A percentile compares a stretch with the other conserved stretches of the same genome.
phyloP scores from a whole-genome alignment of 1,140 invertebrate species.

The Aphaenogaster floridana region DNA sequence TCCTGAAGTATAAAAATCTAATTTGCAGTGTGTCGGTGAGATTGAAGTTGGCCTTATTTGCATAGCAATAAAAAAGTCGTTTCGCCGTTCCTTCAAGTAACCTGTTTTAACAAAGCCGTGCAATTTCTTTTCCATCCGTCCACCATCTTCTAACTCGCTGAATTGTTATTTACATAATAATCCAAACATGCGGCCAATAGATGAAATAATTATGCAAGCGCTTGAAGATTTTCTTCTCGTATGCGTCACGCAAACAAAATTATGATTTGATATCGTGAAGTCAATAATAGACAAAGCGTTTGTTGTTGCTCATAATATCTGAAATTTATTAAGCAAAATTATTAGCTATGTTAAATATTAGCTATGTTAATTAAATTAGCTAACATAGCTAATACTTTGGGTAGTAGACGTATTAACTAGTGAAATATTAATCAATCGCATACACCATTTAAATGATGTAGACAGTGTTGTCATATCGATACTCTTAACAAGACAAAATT shows the following conservation, averaged over 20 bases:
- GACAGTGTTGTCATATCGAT: not conserved
- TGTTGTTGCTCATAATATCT: not conserved
- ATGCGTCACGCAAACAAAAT: slow-evolving; percentile 36
- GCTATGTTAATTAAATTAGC: not conserved
- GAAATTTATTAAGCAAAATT: slow-evolving; percentile 4
- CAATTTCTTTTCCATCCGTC: slow-evolving; percentile 2
- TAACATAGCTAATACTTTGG: not conserved
- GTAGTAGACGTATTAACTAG: not conserved
- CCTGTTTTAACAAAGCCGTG: slow-evolving; percentile 28
- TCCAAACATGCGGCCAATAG: slow-evolving; percentile 17
- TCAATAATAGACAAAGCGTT: slow-evolving; percentile 14
- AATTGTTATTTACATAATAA: slow-evolving; percentile 52
- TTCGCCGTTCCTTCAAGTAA: slow-evolving; percentile 36
- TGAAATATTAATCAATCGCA: slow-evolving; percentile 14
- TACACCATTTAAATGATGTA: not conserved
- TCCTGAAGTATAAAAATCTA: slow-evolving; percentile 30
- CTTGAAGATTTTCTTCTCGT: slow-evolving; percentile 10
- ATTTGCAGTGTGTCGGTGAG: slow-evolving; percentile 9
- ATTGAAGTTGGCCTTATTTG: slow-evolving; percentile 40
- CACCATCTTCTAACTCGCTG: not conserved
- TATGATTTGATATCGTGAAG: not conserved
- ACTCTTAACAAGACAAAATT: not conserved
- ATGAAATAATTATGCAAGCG: slow-evolving; percentile 39
- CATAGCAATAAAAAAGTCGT: slow-evolving; percentile 53
- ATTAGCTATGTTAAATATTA: not conserved